A percentile compares a stretch with the other conserved stretches of the same genome.
phyloP scores from a whole-genome alignment of 2,888 invertebrate species.

The Apotomis betuletana region DNA sequence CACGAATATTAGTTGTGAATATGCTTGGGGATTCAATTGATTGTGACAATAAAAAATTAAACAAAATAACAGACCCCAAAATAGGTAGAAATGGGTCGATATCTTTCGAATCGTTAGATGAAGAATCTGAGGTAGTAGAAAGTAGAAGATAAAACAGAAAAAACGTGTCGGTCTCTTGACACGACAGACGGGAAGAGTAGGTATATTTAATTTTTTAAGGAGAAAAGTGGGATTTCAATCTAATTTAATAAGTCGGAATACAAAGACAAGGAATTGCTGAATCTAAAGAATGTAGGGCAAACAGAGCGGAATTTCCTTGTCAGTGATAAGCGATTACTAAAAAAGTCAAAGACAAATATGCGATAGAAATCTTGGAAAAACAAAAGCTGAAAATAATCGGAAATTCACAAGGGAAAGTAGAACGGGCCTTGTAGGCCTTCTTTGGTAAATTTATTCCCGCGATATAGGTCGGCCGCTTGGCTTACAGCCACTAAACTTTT shows the following conservation, averaged over 20 bases:
- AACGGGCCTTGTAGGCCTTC: constrained; percentile 15
- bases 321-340: background rate
- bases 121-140: too few species aligned
- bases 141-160: too few species aligned
- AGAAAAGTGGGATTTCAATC: too few species aligned
- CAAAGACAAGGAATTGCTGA: too few species aligned
- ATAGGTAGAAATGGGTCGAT: too few species aligned
- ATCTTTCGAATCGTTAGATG: too few species aligned
- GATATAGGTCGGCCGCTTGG: constrained; percentile 40
- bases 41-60: background rate
- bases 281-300: too few species aligned
- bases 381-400: constrained; percentile 5
- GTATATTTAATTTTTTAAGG: too few species aligned
- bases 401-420: constrained; percentile 14
- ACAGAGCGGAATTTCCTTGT: background rate
- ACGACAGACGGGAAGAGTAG: too few species aligned
- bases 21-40: background rate
- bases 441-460: constrained; percentile 32
- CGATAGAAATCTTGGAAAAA: constrained; percentile 18
- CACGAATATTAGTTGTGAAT: background rate
- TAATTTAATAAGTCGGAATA: too few species aligned
- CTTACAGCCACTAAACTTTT: constrained; percentile 41
- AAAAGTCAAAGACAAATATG: constrained; percentile 6
- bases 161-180: too few species aligned
- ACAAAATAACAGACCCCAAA: too few species aligned